Evolutionary conservation across 2,888 invertebrate genomes (phyloP), one percentile per base, ranked within the genome.

Genomic region (Altica lythri): DNA sequence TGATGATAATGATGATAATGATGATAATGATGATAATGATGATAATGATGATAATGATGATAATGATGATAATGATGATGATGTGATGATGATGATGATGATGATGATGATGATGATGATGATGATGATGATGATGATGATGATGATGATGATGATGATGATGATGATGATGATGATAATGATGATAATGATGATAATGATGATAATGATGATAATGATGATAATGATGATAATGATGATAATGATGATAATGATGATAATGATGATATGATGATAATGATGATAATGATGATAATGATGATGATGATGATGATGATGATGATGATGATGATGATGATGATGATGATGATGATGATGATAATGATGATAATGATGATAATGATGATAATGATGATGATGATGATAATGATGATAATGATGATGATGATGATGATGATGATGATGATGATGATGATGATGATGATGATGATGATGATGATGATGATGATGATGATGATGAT

Each of bases 381-480:
- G n/a, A 32, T 32, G n/a, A 12, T 32, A n/a, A 32, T 32, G n/a
- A 12, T 32, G n/a, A 32, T 32, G 32, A 12, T 32, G n/a, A 32
- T 32, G n/a, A 12, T 32, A n/a, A 32, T 32, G n/a, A 12, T 32
- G n/a, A 32, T 32, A n/a, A 12, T 32, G n/a, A 32, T 32, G n/a
- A 12, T 32, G 32, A 32, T 32, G n/a, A 12, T 32, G n/a, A 32
- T 32, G 32, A 12, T 32, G n/a, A 32, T 32, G n/a, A 12, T 32
- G 32, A 32, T 32, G n/a, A 12, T 32, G n/a, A 32, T 32, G 32
- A 12, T 32, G n/a, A 32, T 32, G n/a, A 12, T 32, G 32, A 32
- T 32, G n/a, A 12, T 32, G n/a, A 32, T 32, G 32, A 12, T 32
- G n/a, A 32, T 32, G n/a, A 12, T 32, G 32, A 32, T 32, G n/a